Base-by-base conservation (phyloP, 1,140 invertebrate species). In the Ptiloglossa arizonensis region DNA sequence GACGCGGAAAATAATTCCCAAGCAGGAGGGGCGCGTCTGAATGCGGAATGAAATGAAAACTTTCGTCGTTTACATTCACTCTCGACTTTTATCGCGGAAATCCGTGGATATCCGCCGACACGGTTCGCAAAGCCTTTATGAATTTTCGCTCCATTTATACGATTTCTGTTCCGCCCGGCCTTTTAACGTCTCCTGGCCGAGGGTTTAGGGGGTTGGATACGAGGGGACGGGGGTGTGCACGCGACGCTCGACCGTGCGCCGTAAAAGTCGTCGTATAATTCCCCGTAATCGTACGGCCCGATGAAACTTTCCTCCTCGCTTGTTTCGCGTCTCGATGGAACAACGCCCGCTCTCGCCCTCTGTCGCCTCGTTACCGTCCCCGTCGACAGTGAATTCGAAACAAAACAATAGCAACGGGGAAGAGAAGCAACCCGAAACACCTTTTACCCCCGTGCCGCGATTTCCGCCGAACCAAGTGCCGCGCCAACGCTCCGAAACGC, bases 1-100 rank as follows among this genome's bases (percentile, higher is more conserved):
- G n/a, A n/a, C n/a, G n/a, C n/a, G 27, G 19, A 35, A 54, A 71
- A 71, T 62, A 71, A 71, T 77, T 32, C 13, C 46, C 48, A 6
- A 46, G 24, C 24, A 24, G 44, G 11, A 35, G 22, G 32, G 38
- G 32, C 11, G 74, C 46, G 27, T 54, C 56, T 54, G 56, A 70
- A 77, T 71, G 46, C 75, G 57, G 13, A 44, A 71, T 63, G 68
- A 70, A 77, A 77, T 54, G 75, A 71, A 71, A 71, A 77, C 75
- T 54, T 63, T 63, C 24, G 27, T 71, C 75, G 67, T 77, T 77
- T 71, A 63, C 75, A 71, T 77, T 77, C 68, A 46, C 56, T 46
- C 48, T n/a, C 46, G 48, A 63, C 57, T 54, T 71, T 71, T 77
- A 71, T 62, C 67, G 24, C 46, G 67, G 46, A 77, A 54, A 70